Evolutionary conservation across 2,113 vertebrate genomes (phyloP), one percentile per base, ranked within the genome.

Genomic region (Onychostoma macrolepis): DNA sequence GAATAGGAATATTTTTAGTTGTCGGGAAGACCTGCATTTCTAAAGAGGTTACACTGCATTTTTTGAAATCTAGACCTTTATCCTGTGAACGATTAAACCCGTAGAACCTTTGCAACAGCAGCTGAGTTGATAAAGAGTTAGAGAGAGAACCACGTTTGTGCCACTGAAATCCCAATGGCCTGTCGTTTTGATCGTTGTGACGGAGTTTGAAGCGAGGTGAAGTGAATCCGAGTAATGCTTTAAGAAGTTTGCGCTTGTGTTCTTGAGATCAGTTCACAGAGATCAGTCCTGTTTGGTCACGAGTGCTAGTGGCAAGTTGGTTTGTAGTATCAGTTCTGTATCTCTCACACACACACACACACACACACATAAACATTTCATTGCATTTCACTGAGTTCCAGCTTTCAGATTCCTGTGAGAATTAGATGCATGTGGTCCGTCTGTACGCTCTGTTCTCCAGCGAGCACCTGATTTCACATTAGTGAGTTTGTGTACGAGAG

Each of bases 81-180:
- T 82, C 87, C 53, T 82, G 83, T 86, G 76, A 85, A 82, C 78
- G 74, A 80, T 86, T 87, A 61, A 89, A 95, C 95, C 95, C 94
- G 94, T 95, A 94, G 94, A 87, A 88, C 92, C 92, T 92, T 63
- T 83, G 93, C 93, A 94, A 94, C 93, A 94, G 94, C 94, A 89
- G 91, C 78, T 85, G 83, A 30, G 77, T 86, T 74, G 38, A 81
- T 63, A 77, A 36, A 63, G 48, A 84, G 33, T 56, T 26, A 43
- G 74, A 85, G 10, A 85, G 8, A 45, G 33, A 76, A 63, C n/a
- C 38, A 76, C 4, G 74, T 67, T 38, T 67, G 85, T 86, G 91
- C 84, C 53, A 41, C 90, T 88, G 89, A 90, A 91, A 91, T 92
- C 91, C 92, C 91, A 93, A 92, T 94, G 94, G 92, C 92, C 93